phyloP scores from a whole-genome alignment of 2,113 vertebrate genomes.

The Hemicordylus capensis region DNA sequence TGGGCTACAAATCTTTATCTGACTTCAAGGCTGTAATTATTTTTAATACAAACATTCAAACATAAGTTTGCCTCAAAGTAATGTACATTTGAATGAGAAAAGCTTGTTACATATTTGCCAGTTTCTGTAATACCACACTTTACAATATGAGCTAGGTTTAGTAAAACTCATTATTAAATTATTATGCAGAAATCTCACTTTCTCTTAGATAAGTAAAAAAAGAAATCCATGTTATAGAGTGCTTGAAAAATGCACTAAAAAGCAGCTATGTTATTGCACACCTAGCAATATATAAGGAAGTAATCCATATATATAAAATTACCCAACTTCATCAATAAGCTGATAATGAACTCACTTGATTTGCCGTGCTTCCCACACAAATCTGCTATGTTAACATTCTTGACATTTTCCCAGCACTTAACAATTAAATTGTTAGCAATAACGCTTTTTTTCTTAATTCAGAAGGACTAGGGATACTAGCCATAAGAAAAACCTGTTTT shows the following conservation, averaged over 20 bases:
- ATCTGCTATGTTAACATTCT: not conserved
- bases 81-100: constrained; percentile 4
- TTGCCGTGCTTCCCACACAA: not conserved
- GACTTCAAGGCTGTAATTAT: not conserved
- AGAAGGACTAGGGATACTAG: not conserved
- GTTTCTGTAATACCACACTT: not conserved
- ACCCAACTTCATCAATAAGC: not conserved
- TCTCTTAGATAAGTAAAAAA: constrained; percentile 14
- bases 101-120: not conserved
- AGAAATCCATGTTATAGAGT: not conserved
- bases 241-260: not conserved
- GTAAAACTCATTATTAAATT: constrained; percentile 12
- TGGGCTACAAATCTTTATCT: not conserved
- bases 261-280: not conserved
- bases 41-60: not conserved
- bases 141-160: not conserved
- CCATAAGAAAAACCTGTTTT: not conserved
- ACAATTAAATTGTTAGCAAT: not conserved
- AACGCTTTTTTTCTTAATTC: not conserved
- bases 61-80: not conserved
- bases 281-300: not conserved
- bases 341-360: not conserved
- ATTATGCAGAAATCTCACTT: not conserved
- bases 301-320: not conserved
- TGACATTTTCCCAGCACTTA: not conserved